These are phyloP conservation scores for Anthoscopus minutus DNA, from an alignment of 2,113 vertebrate species.

Conservation along the genomic window DNA sequence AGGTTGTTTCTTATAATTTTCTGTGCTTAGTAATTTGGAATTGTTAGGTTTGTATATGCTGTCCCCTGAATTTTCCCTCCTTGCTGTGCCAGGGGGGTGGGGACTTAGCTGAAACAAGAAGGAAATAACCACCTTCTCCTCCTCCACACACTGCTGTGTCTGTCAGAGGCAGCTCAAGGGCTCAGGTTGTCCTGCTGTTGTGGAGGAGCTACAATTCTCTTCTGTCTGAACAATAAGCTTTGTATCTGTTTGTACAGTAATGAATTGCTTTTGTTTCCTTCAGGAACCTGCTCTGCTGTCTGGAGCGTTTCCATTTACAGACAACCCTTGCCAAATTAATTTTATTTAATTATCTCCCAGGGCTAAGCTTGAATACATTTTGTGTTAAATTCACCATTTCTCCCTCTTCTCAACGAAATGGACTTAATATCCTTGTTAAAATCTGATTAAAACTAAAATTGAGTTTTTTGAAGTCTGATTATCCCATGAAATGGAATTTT, in stretches of 20 bases:
- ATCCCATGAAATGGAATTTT: slow-evolving; percentile 86
- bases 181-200: background rate
- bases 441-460: slow-evolving; percentile 86
- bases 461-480: slow-evolving; percentile 87
- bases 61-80: background rate
- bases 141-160: background rate
- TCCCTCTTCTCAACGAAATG: slow-evolving; percentile 73
- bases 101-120: background rate
- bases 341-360: slow-evolving; percentile 84
- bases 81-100: background rate
- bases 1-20: background rate
- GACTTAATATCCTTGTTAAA: slow-evolving; percentile 84
- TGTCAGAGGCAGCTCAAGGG: slow-evolving; percentile 1
- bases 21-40: background rate
- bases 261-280: slow-evolving; percentile 66
- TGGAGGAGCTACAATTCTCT: background rate
- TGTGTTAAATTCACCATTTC: slow-evolving; percentile 80
- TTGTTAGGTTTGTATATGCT: background rate
- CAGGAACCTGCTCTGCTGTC: slow-evolving; percentile 38
- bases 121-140: background rate
- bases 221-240: slow-evolving; percentile 9
- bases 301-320: slow-evolving; percentile 71
- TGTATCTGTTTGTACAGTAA: slow-evolving; percentile 41
- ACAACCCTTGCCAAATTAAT: slow-evolving; percentile 79
- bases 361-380: slow-evolving; percentile 81